Base-by-base conservation (phyloP, 2,797 vertebrate species). In the Scomberomorus guttatus region DNA sequence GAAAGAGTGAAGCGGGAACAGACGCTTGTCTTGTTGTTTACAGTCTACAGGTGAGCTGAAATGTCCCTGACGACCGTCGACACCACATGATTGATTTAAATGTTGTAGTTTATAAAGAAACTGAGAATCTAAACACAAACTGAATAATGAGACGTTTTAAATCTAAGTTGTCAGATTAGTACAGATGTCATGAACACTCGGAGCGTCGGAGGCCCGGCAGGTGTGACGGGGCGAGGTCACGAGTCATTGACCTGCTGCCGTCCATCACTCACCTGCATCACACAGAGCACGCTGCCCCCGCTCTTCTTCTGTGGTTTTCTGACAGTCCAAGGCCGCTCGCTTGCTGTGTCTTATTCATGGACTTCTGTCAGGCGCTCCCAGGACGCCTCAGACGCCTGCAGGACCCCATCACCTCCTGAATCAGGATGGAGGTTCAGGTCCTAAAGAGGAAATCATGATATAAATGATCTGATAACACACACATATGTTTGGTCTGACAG, bases 271-370 rank as follows among this genome's bases (percentile, higher is more conserved):
- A 34, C 32, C 32, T 34, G 32, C 32, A 34, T 34, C 8, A 34
- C 32, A 34, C 32, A 34, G 32, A 6, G 32, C 5, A 34, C 32
- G 8, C 6, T 7, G 32, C n/a, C 18, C 4, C n/a, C n/a, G 15
- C 42, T 72, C 32, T 70, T 79, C 76, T 55, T 82, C 64, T 18
- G 59, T 54, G 68, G 68, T 50, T 63, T 37, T 60, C 56, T 85
- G 75, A 72, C 83, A 77, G 78, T 18, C 24, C 75, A 83, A 77
- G 81, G 86, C 64, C 42, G 46, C 39, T 17, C 29, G 42, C 22
- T 32, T 27, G 14, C 79, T 64, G 61, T 86, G 79, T 89, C 85
- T 89, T 89, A 90, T 93, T 93, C 87, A 90, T 87, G 75, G 58
- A 52, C 73, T 37, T 87, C 81, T 92, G 92, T 91, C 91, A 86